Evolutionary conservation across 1,140 invertebrate genomes (phyloP), one percentile per base, ranked within the genome.

Genomic region (Dendrolimus kikuchii): DNA sequence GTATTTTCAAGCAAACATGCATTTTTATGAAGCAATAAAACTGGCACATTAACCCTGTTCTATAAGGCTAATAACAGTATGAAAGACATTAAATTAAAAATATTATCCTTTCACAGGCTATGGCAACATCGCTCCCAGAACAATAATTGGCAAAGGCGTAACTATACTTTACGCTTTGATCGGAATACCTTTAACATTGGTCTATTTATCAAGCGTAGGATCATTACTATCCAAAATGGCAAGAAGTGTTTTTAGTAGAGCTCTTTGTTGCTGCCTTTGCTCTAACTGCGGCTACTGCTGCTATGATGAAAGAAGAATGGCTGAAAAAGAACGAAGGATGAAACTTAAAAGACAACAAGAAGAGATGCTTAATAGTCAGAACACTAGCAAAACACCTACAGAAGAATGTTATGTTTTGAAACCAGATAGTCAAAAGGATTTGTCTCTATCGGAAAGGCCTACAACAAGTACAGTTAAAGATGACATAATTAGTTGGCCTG

Each of bases 181-280:
- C 4, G 96, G 96, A 9, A 97, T 98, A 63, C 97, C 97, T 0
- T 81, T 98, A 46, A 98, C 96, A 53, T 89, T 98, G 47, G 91
- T 98, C 9, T 96, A 96, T 81, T 88, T 96, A 41, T 95, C 94
- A 52, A 95, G 93, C 74, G 92, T 95, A 6, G 95, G 95, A 38
- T 94, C 94, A 57, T 90, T 95, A 9, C 85, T 97, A 60, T 95
- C 95, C 9, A 91, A 93, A 67, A 93, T 96, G 69, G 96, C 97
- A 48, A 89, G 96, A 60, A 96, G 95, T 65, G 92, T 97, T 42
- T 98, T 98, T 85, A 93, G 94, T 5, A 91, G 81, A 61, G 93
- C 94, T 3, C 82, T 95, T 40, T 95, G 94, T 81, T 95, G 93
- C 81, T 95, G 94, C 67, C 89, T 95, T 5, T 95, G 94, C 74